These are phyloP conservation scores for Chelonoidis abingdonii DNA, from an alignment of 2,113 vertebrate species.

Conservation along the genomic window DNA sequence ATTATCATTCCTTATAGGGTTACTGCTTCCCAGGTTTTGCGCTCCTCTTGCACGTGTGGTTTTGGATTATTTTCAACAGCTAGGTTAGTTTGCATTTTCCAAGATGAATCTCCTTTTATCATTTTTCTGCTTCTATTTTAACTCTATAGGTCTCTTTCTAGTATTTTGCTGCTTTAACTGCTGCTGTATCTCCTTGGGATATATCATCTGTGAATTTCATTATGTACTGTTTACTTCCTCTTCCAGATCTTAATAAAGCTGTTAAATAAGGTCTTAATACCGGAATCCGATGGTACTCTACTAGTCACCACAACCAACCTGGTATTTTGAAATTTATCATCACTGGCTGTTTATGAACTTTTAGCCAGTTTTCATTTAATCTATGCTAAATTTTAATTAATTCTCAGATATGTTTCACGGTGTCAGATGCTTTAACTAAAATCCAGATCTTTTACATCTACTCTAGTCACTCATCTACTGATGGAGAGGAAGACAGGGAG, in stretches of 20 bases:
- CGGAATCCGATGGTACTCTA: not conserved
- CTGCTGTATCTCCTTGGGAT: not conserved
- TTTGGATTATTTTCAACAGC: not conserved
- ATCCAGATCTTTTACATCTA: not conserved
- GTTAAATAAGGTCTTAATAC: not conserved
- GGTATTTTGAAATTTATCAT: not conserved
- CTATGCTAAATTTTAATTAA: not conserved
- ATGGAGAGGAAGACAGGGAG: not conserved
- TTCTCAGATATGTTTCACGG: not conserved
- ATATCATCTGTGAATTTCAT: not conserved
- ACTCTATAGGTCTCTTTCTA: not conserved
- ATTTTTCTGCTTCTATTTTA: not conserved
- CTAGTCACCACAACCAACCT: not conserved
- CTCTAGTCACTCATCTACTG: not conserved
- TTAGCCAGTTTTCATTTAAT: not conserved
- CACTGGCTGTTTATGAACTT: not conserved
- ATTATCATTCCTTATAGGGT: not conserved
- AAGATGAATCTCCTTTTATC: not conserved
- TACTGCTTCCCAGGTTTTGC: not conserved
- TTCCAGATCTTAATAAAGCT: not conserved
- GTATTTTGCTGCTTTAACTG: not conserved
- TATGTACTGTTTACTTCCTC: not conserved
- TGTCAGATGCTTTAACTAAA: conserved; percentile 27
- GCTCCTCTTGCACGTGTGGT: not conserved
- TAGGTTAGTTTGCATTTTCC: not conserved